phyloP scores from a whole-genome alignment of 2,113 vertebrate genomes.

The Thalassarche chlororhynchos region DNA sequence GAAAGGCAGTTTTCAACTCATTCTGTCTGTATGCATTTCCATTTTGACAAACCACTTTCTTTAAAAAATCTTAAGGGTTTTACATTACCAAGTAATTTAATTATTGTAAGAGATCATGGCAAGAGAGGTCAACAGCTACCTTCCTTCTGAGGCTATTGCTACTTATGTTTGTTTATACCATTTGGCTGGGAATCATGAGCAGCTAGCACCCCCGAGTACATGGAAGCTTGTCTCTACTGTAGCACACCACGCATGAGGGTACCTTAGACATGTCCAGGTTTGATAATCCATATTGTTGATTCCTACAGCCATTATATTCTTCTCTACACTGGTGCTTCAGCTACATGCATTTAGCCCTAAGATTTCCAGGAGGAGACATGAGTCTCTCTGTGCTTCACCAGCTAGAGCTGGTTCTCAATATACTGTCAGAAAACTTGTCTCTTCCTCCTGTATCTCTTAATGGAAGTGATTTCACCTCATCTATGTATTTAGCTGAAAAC shows the following conservation, averaged over 20 bases:
- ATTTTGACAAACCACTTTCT: neutral
- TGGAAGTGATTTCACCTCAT: neutral
- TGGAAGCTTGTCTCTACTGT: neutral
- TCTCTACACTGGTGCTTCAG: neutral
- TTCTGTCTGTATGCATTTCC: rapidly evolving
- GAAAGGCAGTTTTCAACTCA: neutral
- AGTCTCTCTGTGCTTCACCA: neutral
- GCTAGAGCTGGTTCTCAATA: neutral
- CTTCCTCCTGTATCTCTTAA: neutral
- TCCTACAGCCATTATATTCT: neutral
- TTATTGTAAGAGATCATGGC: neutral
- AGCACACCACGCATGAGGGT: neutral
- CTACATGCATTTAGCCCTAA: neutral
- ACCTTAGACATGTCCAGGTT: neutral
- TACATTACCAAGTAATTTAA: neutral
- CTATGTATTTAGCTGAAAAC: neutral
- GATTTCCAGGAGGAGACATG: neutral
- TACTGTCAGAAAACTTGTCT: neutral
- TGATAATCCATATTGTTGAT: neutral
- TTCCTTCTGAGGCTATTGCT: neutral
- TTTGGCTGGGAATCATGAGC: neutral
- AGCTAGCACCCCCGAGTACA: neutral
- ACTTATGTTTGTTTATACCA: neutral
- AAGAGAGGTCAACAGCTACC: neutral
- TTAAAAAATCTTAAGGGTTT: neutral